Conservation (phyloP, 2,113 vertebrate species). For the Sinosuthora webbiana region DNA sequence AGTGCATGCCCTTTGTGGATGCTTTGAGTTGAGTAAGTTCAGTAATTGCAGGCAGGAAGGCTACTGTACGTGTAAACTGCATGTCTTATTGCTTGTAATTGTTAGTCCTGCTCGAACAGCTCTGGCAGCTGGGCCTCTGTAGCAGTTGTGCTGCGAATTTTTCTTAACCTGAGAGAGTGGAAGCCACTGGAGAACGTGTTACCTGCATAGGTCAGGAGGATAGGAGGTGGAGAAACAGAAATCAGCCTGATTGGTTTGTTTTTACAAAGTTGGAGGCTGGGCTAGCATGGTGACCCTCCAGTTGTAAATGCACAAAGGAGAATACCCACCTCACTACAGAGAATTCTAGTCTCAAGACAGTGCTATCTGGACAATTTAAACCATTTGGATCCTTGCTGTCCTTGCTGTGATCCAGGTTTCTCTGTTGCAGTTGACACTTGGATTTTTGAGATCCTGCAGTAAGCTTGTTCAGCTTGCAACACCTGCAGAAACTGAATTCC, state of each 20-base stretch:
- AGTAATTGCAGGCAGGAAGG: neutral
- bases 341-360: neutral
- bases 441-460: neutral
- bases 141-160: neutral
- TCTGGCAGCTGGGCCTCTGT: neutral
- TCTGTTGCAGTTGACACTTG: neutral
- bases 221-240: neutral
- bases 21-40: neutral
- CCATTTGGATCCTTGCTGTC: neutral
- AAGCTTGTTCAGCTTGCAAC: neutral
- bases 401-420: neutral
- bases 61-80: neutral
- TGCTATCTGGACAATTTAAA: neutral
- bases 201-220: neutral
- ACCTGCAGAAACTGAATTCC: neutral
- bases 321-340: neutral
- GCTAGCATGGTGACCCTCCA: neutral
- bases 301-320: neutral
- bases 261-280: neutral
- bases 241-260: neutral
- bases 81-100: neutral
- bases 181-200: neutral
- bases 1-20: conserved; percentile 25
- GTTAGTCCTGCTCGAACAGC: neutral
- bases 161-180: neutral